Conservation (phyloP, 2,797 vertebrate species). For the Crocidura indochinensis region DNA sequence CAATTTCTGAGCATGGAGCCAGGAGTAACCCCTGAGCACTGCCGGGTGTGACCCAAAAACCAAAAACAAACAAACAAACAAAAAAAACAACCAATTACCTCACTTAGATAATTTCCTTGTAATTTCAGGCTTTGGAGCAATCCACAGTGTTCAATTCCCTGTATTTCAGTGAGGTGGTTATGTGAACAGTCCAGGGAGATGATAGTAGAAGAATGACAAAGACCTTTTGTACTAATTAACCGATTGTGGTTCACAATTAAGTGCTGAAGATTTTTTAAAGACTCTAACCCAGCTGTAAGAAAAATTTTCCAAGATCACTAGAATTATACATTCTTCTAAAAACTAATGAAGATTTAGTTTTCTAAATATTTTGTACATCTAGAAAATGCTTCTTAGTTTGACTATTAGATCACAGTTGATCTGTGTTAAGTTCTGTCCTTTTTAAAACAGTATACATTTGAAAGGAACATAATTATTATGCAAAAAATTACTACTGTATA, state of each 20-base stretch:
- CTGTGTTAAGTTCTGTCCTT: neutral
- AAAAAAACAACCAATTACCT: too few relatives aligned
- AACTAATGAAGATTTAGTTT: neutral
- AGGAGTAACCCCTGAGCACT: too few relatives aligned
- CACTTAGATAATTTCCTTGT: slow-evolving; percentile 94
- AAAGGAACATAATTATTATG: slow-evolving; percentile 13
- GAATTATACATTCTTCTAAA: slow-evolving; percentile 37
- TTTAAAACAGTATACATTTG: neutral
- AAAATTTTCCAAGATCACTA: slow-evolving; percentile 62
- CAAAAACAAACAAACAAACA: too few relatives aligned
- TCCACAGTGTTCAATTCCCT: slow-evolving; percentile 94
- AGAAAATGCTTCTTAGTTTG: slow-evolving; percentile 31
- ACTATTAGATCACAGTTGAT: neutral
- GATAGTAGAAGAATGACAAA: slow-evolving; percentile 92
- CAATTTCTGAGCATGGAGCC: too few relatives aligned
- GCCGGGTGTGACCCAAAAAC: too few relatives aligned
- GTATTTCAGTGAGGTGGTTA: slow-evolving; percentile 94
- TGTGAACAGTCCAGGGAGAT: slow-evolving; percentile 95
- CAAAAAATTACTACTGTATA: neutral
- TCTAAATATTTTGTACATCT: neutral
- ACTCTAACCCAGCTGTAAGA: slow-evolving; percentile 94
- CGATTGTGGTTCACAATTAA: slow-evolving; percentile 96
- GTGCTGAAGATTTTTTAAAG: slow-evolving; percentile 93
- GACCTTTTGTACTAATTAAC: slow-evolving; percentile 94
- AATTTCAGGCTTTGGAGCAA: slow-evolving; percentile 95